phyloP scores from a whole-genome alignment of 2,113 vertebrate species.

The Electrona antarctica region DNA sequence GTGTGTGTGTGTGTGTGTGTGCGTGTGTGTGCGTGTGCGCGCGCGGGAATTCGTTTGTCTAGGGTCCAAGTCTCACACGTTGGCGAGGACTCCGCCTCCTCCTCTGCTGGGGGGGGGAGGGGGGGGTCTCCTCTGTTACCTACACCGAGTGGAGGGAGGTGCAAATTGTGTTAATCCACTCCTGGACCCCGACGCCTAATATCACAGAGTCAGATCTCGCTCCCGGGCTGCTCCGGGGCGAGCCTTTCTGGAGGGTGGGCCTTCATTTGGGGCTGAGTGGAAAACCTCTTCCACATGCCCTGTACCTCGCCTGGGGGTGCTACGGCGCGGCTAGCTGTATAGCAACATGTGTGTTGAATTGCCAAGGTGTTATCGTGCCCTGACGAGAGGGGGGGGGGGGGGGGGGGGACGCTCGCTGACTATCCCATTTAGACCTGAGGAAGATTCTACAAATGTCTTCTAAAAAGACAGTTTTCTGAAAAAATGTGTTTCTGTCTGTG shows the following conservation, averaged over 20 bases:
- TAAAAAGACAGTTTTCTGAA: too few relatives aligned
- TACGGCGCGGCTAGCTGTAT: slow-evolving; percentile 51
- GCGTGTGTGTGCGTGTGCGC: too few relatives aligned
- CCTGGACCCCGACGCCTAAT: slow-evolving; percentile 65
- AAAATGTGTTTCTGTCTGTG: too few relatives aligned
- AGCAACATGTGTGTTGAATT: slow-evolving; percentile 78
- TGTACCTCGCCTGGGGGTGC: slow-evolving; percentile 62
- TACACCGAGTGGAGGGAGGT: slow-evolving; percentile 58
- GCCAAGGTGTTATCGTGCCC: slow-evolving; percentile 71
- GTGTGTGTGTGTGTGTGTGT: slow-evolving; percentile 16
- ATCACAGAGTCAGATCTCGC: slow-evolving; percentile 43
- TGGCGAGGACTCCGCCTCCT: slow-evolving; percentile 16
- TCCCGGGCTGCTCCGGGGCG: slow-evolving; percentile 49
- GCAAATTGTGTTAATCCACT: slow-evolving; percentile 78
- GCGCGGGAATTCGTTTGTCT: not conserved
- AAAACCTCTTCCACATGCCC: slow-evolving; percentile 77
- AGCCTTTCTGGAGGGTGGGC: slow-evolving; percentile 28
- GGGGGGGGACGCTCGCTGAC: too few relatives aligned
- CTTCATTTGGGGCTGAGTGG: slow-evolving; percentile 62
- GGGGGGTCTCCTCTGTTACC: slow-evolving; percentile 44
- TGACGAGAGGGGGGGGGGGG: slow-evolving; percentile 28
- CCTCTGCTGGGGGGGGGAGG: slow-evolving; percentile 6
- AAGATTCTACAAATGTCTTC: too few relatives aligned
- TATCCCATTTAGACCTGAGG: slow-evolving; percentile 1
- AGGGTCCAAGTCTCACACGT: slow-evolving; percentile 37